These are phyloP conservation scores for Plagodis pulveraria DNA, from an alignment of 2,888 invertebrate species.

Conservation along the genomic window DNA sequence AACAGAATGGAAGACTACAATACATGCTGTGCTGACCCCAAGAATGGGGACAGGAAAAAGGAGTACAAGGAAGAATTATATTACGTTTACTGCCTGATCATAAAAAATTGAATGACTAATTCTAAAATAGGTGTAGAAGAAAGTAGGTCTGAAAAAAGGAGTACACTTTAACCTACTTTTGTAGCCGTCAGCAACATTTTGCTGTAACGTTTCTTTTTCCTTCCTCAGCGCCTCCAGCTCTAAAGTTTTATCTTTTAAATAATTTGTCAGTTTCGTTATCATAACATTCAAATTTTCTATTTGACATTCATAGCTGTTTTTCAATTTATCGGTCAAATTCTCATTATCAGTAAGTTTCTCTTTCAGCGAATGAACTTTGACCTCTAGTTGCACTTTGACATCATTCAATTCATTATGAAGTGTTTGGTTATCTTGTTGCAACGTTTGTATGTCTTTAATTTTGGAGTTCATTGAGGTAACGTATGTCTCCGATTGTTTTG, in stretches of 20 bases:
- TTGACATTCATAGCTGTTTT: slow-evolving; percentile 62
- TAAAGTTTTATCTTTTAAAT: slow-evolving; percentile 62
- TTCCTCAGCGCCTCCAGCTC: slow-evolving; percentile 56
- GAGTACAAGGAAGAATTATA: too few species aligned
- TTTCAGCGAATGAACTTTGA: slow-evolving; percentile 65
- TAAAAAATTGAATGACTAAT: too few species aligned
- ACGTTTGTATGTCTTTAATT: slow-evolving; percentile 48
- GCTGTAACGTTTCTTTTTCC: slow-evolving; percentile 56
- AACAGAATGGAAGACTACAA: too few species aligned
- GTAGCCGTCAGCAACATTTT: slow-evolving; percentile 48
- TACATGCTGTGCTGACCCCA: too few species aligned
- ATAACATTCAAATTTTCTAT: slow-evolving; percentile 66
- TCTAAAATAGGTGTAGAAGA: too few species aligned
- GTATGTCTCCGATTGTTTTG: slow-evolving; percentile 48
- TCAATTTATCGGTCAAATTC: slow-evolving; percentile 62
- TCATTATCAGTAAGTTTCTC: slow-evolving; percentile 66
- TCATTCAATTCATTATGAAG: slow-evolving; percentile 58
- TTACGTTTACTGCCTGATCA: background rate
- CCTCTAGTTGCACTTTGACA: slow-evolving; percentile 60
- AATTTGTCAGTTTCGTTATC: slow-evolving; percentile 61
- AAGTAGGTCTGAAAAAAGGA: too few species aligned
- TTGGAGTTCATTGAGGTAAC: slow-evolving; percentile 48
- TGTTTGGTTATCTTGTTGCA: slow-evolving; percentile 57
- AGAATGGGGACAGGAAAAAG: too few species aligned
- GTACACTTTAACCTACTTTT: slow-evolving; percentile 44